Conservation (phyloP, 2,888 invertebrate species). For the Disparrhopalites patrizii region DNA sequence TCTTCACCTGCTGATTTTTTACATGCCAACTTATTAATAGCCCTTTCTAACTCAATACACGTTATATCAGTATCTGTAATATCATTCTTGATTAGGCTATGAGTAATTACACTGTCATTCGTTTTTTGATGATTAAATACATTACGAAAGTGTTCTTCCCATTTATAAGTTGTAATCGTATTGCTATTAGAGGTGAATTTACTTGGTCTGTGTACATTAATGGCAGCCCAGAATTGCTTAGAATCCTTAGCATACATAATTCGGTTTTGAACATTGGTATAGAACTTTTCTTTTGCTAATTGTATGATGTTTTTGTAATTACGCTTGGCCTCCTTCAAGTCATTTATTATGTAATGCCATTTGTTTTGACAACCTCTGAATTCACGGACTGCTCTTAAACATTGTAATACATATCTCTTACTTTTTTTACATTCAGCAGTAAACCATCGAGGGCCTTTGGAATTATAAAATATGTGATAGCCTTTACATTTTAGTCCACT, state of each 20-base stretch:
- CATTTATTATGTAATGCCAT: not conserved
- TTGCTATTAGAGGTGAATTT: not conserved
- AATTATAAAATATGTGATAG: not conserved
- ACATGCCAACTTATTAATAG: not conserved
- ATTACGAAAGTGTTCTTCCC: not conserved
- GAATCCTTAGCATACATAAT: not conserved
- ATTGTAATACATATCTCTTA: not conserved
- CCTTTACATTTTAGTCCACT: not conserved
- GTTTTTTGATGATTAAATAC: not conserved
- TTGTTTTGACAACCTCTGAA: not conserved
- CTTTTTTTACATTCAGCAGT: not conserved
- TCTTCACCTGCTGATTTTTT: not conserved
- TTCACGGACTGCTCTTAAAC: not conserved
- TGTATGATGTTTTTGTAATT: not conserved
- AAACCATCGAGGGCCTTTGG: not conserved
- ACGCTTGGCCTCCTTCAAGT: not conserved
- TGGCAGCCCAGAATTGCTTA: not conserved
- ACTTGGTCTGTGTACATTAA: not conserved
- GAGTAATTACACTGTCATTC: not conserved
- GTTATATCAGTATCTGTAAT: not conserved
- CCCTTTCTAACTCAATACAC: not conserved
- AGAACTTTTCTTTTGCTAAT: not conserved
- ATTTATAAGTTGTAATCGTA: not conserved
- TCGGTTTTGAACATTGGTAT: not conserved
- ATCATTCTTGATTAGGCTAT: not conserved